Conservation (phyloP, 2,888 invertebrate genomes). For the Myathropa florea region DNA sequence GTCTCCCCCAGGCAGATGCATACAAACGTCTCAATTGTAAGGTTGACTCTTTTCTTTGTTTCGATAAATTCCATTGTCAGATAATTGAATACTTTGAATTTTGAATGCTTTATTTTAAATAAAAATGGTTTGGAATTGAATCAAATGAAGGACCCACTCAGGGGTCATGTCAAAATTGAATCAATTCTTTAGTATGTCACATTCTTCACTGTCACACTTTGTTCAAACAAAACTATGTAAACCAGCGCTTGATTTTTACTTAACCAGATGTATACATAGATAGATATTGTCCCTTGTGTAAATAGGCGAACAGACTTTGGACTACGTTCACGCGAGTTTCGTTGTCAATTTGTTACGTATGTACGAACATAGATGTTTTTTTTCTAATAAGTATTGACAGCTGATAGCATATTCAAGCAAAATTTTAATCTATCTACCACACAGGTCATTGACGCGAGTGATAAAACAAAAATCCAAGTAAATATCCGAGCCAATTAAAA, state of each 20-base stretch:
- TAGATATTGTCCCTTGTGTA: background rate
- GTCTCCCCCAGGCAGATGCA: too few relatives aligned
- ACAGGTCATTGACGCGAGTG: conserved; percentile 40
- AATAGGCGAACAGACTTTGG: background rate
- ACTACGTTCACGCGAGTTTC: background rate
- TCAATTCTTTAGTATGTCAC: background rate
- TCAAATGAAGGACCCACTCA: too few relatives aligned
- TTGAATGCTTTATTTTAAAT: too few relatives aligned
- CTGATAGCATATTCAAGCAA: background rate
- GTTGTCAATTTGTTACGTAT: conserved; percentile 26
- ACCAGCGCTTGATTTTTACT: too few relatives aligned
- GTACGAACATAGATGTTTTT: too few relatives aligned
- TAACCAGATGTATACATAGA: background rate
- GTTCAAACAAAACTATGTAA: too few relatives aligned
- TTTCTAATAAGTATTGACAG: background rate
- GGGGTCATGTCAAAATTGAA: background rate
- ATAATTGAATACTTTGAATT: too few relatives aligned
- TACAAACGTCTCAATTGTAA: too few relatives aligned
- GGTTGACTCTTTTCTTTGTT: too few relatives aligned
- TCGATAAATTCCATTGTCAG: too few relatives aligned
- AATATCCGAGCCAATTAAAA: background rate
- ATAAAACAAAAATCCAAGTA: background rate
- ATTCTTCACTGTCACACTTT: too few relatives aligned
- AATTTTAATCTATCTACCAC: conserved; percentile 47
- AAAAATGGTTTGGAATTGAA: background rate